phyloP scores from a whole-genome alignment of 2,888 invertebrate species.

The Hydropsyche betteni region DNA sequence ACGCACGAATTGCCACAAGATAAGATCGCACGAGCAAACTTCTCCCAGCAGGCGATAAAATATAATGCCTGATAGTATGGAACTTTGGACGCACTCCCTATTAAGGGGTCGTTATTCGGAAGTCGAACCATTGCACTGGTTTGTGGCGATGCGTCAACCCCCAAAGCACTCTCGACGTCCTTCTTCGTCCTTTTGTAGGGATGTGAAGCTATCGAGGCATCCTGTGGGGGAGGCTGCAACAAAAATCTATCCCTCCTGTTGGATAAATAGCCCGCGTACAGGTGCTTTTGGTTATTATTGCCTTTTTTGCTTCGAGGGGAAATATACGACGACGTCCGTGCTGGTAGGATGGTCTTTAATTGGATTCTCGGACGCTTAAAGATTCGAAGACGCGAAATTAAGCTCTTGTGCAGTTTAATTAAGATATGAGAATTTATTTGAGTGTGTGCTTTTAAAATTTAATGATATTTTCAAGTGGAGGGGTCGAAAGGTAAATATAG shows the following conservation, averaged over 20 bases:
- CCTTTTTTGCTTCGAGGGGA: slow-evolving; percentile 5
- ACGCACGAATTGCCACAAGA: no score
- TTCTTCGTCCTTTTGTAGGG: not conserved
- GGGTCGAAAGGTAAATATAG: no score
- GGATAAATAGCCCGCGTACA: not conserved
- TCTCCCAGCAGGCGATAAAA: no score
- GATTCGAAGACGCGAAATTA: not conserved
- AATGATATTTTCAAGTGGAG: no score
- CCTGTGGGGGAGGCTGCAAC: not conserved
- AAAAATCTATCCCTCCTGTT: not conserved
- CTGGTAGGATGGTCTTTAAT: not conserved
- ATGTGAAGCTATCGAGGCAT: not conserved
- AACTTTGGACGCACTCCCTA: not conserved
- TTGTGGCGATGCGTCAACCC: not conserved
- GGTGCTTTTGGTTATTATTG: slow-evolving; percentile 14
- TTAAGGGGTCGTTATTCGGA: slow-evolving; percentile 14
- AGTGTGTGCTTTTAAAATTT: no score
- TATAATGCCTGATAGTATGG: no score
- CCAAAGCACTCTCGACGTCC: not conserved
- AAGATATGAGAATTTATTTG: no score
- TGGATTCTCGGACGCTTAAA: not conserved
- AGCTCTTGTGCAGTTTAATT: no score
- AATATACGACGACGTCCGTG: not conserved
- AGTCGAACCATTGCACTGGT: not conserved
- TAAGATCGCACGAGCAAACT: no score